These are phyloP conservation scores for Poecilia picta DNA, from an alignment of 2,797 vertebrate species.

Conservation along the genomic window DNA sequence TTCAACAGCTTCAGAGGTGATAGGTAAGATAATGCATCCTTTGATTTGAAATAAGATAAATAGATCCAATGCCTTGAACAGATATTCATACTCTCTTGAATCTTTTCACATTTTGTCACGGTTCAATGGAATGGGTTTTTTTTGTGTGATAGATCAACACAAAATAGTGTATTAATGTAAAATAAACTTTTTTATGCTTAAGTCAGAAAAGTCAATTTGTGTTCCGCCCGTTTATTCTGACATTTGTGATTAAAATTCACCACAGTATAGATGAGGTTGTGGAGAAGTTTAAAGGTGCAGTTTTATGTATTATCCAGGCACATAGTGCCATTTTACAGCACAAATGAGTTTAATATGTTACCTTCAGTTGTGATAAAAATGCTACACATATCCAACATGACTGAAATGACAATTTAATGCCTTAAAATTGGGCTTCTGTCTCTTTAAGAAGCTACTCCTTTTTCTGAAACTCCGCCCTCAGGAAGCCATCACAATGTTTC, in stretches of 20 bases:
- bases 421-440: too few species aligned
- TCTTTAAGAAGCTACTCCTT: too few species aligned
- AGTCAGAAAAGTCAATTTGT: background rate
- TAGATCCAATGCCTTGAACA: background rate
- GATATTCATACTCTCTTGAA: background rate
- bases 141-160: background rate
- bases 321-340: too few species aligned
- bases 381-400: too few species aligned
- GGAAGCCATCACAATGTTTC: too few species aligned
- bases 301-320: too few species aligned
- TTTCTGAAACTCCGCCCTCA: too few species aligned
- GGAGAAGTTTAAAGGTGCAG: background rate
- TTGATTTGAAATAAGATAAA: conserved; percentile 4
- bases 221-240: background rate
- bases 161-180: background rate
- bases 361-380: too few species aligned
- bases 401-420: too few species aligned
- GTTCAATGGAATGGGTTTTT: background rate
- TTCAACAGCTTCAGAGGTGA: background rate
- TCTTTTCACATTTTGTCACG: background rate
- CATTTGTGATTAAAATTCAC: background rate
- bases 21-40: background rate
- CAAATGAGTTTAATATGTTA: too few species aligned
- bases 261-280: background rate
- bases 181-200: background rate